Percentiles rank a stretch among this genome's conserved stretches.
Conservation (phyloP, 2,113 vertebrate genomes). For the Axis porcinus region DNA sequence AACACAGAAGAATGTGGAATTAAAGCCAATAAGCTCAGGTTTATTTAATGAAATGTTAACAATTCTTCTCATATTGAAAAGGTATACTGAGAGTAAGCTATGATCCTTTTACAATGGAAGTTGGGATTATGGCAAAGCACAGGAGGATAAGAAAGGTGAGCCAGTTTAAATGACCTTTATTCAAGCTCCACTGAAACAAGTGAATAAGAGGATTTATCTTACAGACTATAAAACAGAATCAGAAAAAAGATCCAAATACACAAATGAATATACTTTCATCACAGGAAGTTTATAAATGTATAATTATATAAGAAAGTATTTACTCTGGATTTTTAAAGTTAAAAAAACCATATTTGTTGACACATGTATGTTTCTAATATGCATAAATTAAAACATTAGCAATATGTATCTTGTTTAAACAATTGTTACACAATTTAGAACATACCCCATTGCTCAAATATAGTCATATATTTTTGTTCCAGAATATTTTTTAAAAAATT, state of each 20-base stretch:
- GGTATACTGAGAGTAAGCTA: constrained; percentile 53
- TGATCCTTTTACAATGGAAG: constrained; percentile 69
- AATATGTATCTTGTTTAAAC: background rate
- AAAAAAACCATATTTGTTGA: background rate
- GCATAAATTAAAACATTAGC: background rate
- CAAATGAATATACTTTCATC: constrained; percentile 59
- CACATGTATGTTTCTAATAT: background rate
- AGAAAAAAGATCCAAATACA: constrained; percentile 67
- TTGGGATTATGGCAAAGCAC: constrained; percentile 73
- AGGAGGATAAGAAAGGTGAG: constrained; percentile 75
- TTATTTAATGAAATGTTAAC: constrained; percentile 78
- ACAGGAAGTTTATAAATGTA: constrained; percentile 52
- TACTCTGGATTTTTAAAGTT: constrained; percentile 59
- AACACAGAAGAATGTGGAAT: constrained; percentile 62
- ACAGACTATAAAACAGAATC: constrained; percentile 68
- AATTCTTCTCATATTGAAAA: constrained; percentile 70
- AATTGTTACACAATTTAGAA: background rate
- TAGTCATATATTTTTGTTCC: background rate
- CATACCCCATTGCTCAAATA: background rate
- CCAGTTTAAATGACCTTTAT: constrained; percentile 80
- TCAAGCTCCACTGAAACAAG: constrained; percentile 77
- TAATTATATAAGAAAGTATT: constrained; percentile 65
- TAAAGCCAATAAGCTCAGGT: constrained; percentile 59
- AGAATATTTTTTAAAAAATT: background rate
- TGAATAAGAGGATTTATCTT: constrained; percentile 79